phyloP scores from a whole-genome alignment of 2,797 vertebrate species.

The Denticeps clupeoides region DNA sequence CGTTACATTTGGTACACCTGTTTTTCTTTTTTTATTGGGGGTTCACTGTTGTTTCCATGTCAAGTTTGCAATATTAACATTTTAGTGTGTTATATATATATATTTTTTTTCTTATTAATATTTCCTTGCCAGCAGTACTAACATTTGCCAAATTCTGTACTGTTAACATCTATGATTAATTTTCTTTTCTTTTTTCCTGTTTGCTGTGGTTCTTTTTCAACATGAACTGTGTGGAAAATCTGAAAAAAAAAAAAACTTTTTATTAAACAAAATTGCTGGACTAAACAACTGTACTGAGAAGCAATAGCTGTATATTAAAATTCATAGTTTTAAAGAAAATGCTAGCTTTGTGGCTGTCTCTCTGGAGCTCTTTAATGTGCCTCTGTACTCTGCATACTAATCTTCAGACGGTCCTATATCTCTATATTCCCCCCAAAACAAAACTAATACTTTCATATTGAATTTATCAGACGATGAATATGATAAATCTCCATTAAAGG shows the following conservation, averaged over 20 bases:
- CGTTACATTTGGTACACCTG: constrained; percentile 19
- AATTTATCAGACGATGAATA: no score
- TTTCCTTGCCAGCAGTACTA: constrained; percentile 59
- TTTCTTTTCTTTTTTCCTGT: constrained; percentile 55
- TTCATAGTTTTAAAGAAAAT: constrained; percentile 65
- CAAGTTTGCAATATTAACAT: constrained; percentile 31
- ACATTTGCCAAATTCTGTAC: constrained; percentile 59
- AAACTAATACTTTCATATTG: neutral
- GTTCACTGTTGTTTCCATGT: constrained; percentile 48
- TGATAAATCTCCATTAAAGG: no score
- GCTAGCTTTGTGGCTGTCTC: constrained; percentile 69
- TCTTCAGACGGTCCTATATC: constrained; percentile 28
- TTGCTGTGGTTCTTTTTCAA: constrained; percentile 44
- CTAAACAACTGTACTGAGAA: constrained; percentile 60
- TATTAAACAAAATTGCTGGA: constrained; percentile 40
- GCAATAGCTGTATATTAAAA: constrained; percentile 56
- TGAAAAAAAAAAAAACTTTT: constrained; percentile 46
- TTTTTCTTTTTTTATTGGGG: constrained; percentile 37
- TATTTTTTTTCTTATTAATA: constrained; percentile 46
- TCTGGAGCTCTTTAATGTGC: constrained; percentile 63
- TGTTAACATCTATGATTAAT: constrained; percentile 63
- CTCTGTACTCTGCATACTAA: constrained; percentile 67
- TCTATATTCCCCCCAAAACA: no score
- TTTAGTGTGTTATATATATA: constrained; percentile 4
- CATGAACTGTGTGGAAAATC: constrained; percentile 39